phyloP scores from a whole-genome alignment of 2,113 vertebrate species.

The Corythaixoides concolor region DNA sequence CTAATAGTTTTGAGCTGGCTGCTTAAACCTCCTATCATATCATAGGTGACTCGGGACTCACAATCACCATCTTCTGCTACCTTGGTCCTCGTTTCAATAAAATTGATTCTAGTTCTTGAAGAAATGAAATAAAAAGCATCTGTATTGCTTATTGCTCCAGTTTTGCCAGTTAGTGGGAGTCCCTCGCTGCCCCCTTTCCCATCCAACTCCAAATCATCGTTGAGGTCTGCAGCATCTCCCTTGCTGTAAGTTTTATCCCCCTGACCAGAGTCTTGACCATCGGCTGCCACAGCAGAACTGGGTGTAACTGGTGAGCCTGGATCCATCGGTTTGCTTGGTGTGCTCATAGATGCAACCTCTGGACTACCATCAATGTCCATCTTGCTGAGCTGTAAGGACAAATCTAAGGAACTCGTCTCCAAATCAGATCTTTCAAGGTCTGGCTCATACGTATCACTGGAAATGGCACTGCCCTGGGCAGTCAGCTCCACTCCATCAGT shows the following conservation, averaged over 20 bases:
- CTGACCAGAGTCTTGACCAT: background rate
- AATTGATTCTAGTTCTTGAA: constrained; percentile 78
- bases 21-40: constrained; percentile 90
- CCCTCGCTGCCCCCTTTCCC: background rate
- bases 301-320: background rate
- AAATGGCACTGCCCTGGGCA: background rate
- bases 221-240: background rate
- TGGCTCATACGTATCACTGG: background rate
- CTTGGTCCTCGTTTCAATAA: constrained; percentile 38
- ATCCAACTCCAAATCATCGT: background rate
- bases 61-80: background rate
- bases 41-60: constrained; percentile 82
- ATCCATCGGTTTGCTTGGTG: constrained; percentile 57
- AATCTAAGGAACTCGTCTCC: constrained; percentile 70
- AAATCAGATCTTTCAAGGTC: constrained; percentile 26
- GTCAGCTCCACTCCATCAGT: constrained; percentile 77
- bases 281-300: background rate
- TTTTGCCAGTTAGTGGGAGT: constrained; percentile 18
- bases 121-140: constrained; percentile 88
- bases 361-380: constrained; percentile 73
- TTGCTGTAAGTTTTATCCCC: background rate
- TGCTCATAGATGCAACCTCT: constrained; percentile 61
- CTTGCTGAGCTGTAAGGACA: constrained; percentile 80
- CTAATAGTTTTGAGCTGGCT: constrained; percentile 86
- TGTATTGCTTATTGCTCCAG: constrained; percentile 27